Evolutionary conservation across 2,888 invertebrate species (phyloP).

Genomic region (Horisme vitalbata): DNA sequence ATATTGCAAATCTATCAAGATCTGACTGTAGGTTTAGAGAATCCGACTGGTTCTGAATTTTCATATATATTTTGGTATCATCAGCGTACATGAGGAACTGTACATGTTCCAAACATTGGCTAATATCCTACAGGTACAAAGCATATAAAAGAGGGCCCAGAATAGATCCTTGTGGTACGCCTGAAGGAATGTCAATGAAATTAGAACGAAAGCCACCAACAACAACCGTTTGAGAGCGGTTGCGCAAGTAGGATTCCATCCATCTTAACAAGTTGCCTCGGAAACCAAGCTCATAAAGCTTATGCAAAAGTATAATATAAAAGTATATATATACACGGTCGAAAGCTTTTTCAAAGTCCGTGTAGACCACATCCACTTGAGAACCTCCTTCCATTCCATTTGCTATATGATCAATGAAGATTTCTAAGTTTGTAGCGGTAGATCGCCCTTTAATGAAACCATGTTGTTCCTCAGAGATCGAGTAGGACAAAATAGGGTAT

Average conservation of each 20-base stretch:
- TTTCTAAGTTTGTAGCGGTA: not conserved
- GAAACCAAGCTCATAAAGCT: conserved; percentile 1
- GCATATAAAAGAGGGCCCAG: conserved; percentile 1
- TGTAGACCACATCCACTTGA: conserved; percentile 13
- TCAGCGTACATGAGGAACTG: not conserved
- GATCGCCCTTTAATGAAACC: not conserved
- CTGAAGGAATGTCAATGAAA: not conserved
- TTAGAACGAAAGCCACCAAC: conserved; percentile 1
- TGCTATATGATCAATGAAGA: not conserved
- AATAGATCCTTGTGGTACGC: not conserved
- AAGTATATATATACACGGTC: conserved; percentile 28
- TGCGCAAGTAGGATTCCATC: not conserved
- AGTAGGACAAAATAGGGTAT: not conserved
- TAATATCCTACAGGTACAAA: not conserved
- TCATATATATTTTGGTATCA: not conserved
- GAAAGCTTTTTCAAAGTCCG: conserved; percentile 30
- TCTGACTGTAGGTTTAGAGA: too few species aligned
- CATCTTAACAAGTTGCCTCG: conserved; percentile 4
- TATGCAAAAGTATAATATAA: conserved; percentile 10
- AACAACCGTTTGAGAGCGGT: not conserved
- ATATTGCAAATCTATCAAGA: too few species aligned
- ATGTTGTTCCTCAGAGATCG: not conserved
- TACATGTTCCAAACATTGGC: too few species aligned
- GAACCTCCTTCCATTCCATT: not conserved
- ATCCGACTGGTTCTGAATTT: not conserved